A percentile compares a stretch with the other conserved stretches of the same genome.
Conservation (phyloP, 2,888 invertebrate species). For the Ctena decussata region DNA sequence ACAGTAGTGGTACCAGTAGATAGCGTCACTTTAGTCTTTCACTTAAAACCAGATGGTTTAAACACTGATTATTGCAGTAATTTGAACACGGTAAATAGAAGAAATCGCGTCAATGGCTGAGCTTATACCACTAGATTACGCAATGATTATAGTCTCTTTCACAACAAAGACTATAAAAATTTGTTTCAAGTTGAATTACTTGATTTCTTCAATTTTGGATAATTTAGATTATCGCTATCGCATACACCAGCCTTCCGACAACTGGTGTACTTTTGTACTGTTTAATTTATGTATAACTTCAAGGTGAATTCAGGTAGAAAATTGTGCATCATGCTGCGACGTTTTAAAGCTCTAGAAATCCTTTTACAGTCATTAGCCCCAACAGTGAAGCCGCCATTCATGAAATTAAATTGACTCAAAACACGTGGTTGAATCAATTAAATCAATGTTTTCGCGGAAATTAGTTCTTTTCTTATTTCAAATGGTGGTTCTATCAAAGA, state of each 20-base stretch:
- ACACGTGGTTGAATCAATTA: slow-evolving; percentile 3
- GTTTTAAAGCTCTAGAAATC: background rate
- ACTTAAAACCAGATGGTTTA: no score
- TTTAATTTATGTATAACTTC: slow-evolving; percentile 14
- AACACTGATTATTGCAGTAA: no score
- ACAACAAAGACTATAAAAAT: no score
- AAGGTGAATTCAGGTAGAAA: slow-evolving; percentile 23
- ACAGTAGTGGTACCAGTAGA: no score
- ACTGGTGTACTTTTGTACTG: background rate
- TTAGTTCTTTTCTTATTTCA: background rate
- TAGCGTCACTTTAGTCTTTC: no score
- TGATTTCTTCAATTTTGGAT: background rate
- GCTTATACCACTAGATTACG: no score
- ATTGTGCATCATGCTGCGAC: slow-evolving; percentile 20
- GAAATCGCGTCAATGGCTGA: no score
- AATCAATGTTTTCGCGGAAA: slow-evolving; percentile 9
- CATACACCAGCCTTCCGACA: background rate
- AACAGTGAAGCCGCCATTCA: slow-evolving; percentile 2
- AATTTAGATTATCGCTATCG: background rate
- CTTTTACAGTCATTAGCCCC: slow-evolving; percentile 2
- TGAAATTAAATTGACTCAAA: slow-evolving; percentile 15
- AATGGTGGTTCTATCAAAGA: background rate
- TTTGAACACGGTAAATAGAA: no score
- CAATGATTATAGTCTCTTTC: no score
- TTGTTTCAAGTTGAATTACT: no score